Base-by-base conservation (phyloP, 2,888 invertebrate species). In the Epsilonema sp. region DNA sequence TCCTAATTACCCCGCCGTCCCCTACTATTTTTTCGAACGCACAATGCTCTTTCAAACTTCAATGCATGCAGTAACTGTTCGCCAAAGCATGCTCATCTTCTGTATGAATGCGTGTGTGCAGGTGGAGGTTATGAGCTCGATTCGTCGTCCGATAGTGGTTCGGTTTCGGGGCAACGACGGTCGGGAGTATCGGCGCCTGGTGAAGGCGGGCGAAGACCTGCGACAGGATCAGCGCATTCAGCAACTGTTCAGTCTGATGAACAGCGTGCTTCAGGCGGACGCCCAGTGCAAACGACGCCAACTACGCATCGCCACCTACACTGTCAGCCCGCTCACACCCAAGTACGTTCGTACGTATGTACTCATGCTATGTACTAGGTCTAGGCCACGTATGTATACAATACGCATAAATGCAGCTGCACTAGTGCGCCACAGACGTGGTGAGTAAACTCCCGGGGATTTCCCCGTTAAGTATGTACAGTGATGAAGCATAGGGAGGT, bases 171-270 rank as follows among this genome's bases (percentile, higher is more conserved):
- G 79, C 0, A 77, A 76, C 58, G 74, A 82, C 63, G 77, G 76
- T n/a, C 75, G 73, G 56, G 75, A 74, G 47, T 76, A 79, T 58
- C 68, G 70, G 41, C 80, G 75, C 58, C 65, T 82, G 24, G 72
- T 77, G 0, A 82, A 82, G 65, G 75, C 74, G 52, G 80, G 80
- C 0, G 82, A 82, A 64, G 81, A 82, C 65, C 66, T 81, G 26
- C 67, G 80, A 21, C 76, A 78, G 57, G 82, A 82, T 66, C 76
- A 80, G 63, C 68, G 81, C 55, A 73, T 82, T 46, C 74, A 80
- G 59, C 79, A 79, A 55, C 61, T 79, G 21, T 77, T 80, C 56
- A 63, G 60, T 16, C 64, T 79, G 23, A 78, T 80, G 73, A 80
- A 80, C 57, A 70, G 73, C 46, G 72, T 76, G 44, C 69, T 78